These are phyloP conservation scores for Fistularia tabacaria DNA, from an alignment of 2,797 vertebrate species.

Conservation along the genomic window DNA sequence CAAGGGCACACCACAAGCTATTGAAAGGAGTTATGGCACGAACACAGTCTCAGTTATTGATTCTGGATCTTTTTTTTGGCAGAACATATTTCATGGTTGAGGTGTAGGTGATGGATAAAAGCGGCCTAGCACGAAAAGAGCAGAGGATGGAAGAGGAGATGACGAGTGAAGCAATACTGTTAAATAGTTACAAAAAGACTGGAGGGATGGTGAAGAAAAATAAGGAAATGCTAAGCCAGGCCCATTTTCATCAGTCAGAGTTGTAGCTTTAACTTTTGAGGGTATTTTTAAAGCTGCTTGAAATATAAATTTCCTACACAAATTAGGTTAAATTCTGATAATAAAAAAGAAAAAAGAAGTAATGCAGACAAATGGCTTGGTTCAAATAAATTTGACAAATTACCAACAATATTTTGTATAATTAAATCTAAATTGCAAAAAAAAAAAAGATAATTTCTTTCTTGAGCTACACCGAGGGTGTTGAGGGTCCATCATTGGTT, in stretches of 20 bases:
- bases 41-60: slow-evolving; percentile 58
- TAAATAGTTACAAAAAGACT: slow-evolving; percentile 2
- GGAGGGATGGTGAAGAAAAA: neutral
- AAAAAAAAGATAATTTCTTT: no score
- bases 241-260: neutral
- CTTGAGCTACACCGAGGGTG: no score
- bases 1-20: slow-evolving; percentile 29
- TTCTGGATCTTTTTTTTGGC: slow-evolving; percentile 57
- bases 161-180: slow-evolving; percentile 4
- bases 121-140: slow-evolving; percentile 14
- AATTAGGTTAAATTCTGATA: no score
- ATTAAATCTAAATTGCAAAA: no score
- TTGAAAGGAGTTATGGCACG: slow-evolving; percentile 62
- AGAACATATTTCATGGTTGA: slow-evolving; percentile 51
- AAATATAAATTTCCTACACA: slow-evolving; percentile 1
- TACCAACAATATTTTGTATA: no score
- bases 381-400: no score
- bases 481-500: no score
- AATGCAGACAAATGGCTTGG: no score
- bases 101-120: slow-evolving; percentile 34
- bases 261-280: neutral
- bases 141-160: slow-evolving; percentile 3
- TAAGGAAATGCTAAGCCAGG: neutral
- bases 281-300: neutral
- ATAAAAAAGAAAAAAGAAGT: no score